Base-by-base conservation (phyloP, 1,140 invertebrate species). In the Dendroctonus ponderosae region DNA sequence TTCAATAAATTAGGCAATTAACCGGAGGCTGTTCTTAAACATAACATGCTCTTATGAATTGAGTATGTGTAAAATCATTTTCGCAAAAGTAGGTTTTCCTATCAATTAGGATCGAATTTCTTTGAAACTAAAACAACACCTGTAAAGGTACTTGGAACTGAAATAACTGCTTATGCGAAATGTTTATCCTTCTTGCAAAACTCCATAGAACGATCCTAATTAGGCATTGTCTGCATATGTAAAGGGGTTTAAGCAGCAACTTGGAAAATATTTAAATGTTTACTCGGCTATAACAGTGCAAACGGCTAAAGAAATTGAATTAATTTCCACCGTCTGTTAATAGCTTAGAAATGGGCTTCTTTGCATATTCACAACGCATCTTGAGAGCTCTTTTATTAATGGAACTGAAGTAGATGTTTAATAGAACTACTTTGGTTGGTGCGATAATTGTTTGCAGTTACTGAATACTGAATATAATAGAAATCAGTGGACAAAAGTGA, bases 231-330 rank as follows among this genome's bases (percentile, higher is more conserved):
- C 56, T 58, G 56, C 40, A 58, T 58, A 58, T 60, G 15, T 60
- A 60, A 60, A 37, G 46, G 15, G 57, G 7, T 14, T 54, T 54
- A 60, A 60, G 11, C 7, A 46, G 43, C n/a, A 7, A 48, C 57
- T 60, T 39, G 37, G 49, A 60, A 60, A 37, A n/a, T 37, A 60
- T 60, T 60, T 60, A 60, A 60, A 60, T 49, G 43, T 49, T 60
- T 60, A 14, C 46, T 37, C 44, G 40, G 3, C 26, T 54, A 14
- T 38, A 12, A 38, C 52, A 11, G 7, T 38, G 52, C 9, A 54
- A 40, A 37, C 38, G 11, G 7, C 14, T 11, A 39, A 54, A 40
- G 14, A 54, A 54, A 54, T 38, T 54, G 38, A 54, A 38, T 38
- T 54, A 54, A 54, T 54, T 54, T 14, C 6, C 14, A 46, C 43